Percentiles rank a stretch among this genome's conserved stretches.
Conservation (phyloP, 2,113 vertebrate genomes). For the Neolamprologus brichardi region DNA sequence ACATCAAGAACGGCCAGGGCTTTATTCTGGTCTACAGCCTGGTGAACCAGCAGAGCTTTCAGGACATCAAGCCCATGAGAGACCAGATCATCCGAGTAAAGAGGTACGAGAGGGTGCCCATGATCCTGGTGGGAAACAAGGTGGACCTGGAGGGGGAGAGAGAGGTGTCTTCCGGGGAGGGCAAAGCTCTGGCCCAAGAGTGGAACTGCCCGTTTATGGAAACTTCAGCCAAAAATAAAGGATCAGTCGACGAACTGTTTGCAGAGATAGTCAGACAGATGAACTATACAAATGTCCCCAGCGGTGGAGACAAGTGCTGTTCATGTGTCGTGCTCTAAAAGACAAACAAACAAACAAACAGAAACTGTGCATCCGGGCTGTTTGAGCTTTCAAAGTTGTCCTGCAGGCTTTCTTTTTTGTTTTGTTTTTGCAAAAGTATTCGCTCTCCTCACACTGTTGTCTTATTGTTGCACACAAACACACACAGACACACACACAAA, state of each 20-base stretch:
- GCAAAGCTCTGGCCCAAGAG: conserved; percentile 90
- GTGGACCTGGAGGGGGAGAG: conserved; percentile 88
- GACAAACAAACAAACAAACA: background rate
- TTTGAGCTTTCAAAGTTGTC: background rate
- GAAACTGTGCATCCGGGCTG: background rate
- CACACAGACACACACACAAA: conserved; percentile 23
- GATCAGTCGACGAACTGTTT: conserved; percentile 91
- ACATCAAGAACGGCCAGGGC: conserved; percentile 73
- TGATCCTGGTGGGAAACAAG: conserved; percentile 84
- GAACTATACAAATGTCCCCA: conserved; percentile 91
- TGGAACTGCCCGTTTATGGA: conserved; percentile 97
- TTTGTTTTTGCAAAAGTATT: conserved; percentile 13
- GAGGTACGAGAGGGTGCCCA: conserved; percentile 90
- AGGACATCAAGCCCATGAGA: conserved; percentile 94
- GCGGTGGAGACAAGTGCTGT: conserved; percentile 84
- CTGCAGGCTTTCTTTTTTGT: conserved; percentile 1
- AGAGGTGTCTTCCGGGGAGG: conserved; percentile 88
- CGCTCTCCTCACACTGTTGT: conserved; percentile 57
- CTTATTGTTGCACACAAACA: conserved; percentile 64
- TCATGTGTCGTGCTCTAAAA: conserved; percentile 62
- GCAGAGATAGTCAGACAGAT: conserved; percentile 95
- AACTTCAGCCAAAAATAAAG: conserved; percentile 95
- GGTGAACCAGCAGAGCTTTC: conserved; percentile 86
- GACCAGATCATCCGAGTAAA: conserved; percentile 96
- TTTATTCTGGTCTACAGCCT: conserved; percentile 73